Conservation (phyloP, 2,888 invertebrate genomes). For the Sicus ferrugineus region DNA sequence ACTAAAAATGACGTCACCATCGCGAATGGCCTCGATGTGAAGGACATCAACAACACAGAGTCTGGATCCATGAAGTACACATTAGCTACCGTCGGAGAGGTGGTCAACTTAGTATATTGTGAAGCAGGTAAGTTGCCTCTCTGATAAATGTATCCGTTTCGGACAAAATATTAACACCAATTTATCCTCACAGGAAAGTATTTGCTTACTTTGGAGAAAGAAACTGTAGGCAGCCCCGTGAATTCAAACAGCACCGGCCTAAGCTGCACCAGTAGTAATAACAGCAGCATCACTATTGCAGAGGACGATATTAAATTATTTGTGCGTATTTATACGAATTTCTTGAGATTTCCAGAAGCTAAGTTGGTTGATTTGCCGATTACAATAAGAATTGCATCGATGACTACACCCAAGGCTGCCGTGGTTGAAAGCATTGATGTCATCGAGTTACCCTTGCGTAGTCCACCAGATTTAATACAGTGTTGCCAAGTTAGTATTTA, state of each 20-base stretch:
- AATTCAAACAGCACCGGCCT: conserved; percentile 56
- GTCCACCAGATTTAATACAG: conserved; percentile 69
- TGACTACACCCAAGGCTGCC: conserved; percentile 76
- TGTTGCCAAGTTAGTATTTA: conserved; percentile 68
- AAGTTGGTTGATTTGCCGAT: conserved; percentile 66
- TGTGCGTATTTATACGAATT: conserved; percentile 78
- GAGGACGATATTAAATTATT: conserved; percentile 62
- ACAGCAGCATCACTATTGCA: conserved; percentile 55
- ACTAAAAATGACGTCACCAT: conserved; percentile 21
- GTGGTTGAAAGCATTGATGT: conserved; percentile 74
- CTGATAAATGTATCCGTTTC: too few species aligned
- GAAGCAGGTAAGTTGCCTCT: conserved; percentile 66
- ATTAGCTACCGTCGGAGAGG: conserved; percentile 78
- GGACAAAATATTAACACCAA: too few species aligned
- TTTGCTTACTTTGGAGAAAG: conserved; percentile 59
- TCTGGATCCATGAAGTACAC: conserved; percentile 63
- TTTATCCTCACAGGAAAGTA: conserved; percentile 58
- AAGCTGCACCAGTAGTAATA: conserved; percentile 61
- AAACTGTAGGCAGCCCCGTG: conserved; percentile 58
- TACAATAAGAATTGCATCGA: conserved; percentile 72
- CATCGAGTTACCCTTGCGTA: conserved; percentile 75
- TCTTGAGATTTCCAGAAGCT: conserved; percentile 65
- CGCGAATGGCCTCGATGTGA: conserved; percentile 29
- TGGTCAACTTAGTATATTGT: conserved; percentile 73
- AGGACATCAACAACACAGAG: conserved; percentile 34